Base-by-base conservation (phyloP, 2,113 vertebrate species). In the Hucho hucho region DNA sequence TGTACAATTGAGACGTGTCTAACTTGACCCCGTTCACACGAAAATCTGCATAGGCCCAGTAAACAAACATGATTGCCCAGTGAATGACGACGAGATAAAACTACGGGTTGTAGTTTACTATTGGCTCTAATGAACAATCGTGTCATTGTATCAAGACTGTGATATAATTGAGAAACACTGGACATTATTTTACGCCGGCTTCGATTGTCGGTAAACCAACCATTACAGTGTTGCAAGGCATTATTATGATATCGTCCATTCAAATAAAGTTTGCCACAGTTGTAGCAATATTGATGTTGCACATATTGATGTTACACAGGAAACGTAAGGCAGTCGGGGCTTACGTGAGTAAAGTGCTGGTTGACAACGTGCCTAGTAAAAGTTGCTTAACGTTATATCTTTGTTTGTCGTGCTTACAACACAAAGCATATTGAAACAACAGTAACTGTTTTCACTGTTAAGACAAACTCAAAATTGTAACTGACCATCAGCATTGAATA, bases 191-290 rank as follows among this genome's bases (percentile, higher is more conserved):
- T 65, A 65, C 12, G 14, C 26, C 26, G 24, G 64, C 26, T 65
- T 29, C 18, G 14, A 28, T 5, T 0, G 14, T 53, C 3, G 7
- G 26, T 56, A 29, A 25, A 65, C 12, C 64, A 65, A 65, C 64
- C 64, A 11, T 65, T 26, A 26, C 25, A 64, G 11, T 26, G 63
- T 64, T 64, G 4, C 64, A 29, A 25, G 26, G 22, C 63, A 65
- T 28, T 25, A 16, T 29, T 28, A 18, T 53, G 14, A 53, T 18
- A 53, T 18, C 14, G 4, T 22, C 58, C 6, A n/a, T n/a, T 61
- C 58, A 61, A 61, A n/a, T 5, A 61, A n/a, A n/a, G 68, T 56
- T 58, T 66, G 18, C 77, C 76, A 28, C 70, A n/a, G n/a, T n/a
- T n/a, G n/a, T n/a, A n/a, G n/a, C n/a, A n/a, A n/a, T n/a, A n/a